Conservation (phyloP, 2,888 invertebrate genomes). For the Polydrusus cervinus region DNA sequence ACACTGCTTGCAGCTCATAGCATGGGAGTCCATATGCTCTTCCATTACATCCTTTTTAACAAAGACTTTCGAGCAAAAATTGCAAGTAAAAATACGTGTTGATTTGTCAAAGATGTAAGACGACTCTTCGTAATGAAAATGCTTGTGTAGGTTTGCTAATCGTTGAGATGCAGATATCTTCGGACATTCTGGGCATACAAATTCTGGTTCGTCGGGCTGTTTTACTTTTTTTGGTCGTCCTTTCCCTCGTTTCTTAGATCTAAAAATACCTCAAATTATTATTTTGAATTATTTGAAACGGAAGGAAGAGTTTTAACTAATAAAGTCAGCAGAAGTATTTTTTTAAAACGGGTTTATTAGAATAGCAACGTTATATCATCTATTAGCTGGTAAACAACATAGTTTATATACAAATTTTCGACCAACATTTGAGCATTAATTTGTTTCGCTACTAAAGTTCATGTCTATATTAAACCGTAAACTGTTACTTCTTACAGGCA, state of each 20-base stretch:
- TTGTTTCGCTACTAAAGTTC: no score
- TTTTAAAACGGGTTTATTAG: neutral
- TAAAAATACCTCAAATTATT: conserved; percentile 20
- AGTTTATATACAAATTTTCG: no score
- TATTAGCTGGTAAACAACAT: no score
- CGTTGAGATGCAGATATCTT: conserved; percentile 36
- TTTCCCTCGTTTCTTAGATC: conserved; percentile 36
- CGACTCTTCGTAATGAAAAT: conserved; percentile 44
- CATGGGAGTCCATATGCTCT: conserved; percentile 37
- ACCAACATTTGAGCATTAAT: no score
- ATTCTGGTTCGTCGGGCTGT: neutral
- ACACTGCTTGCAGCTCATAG: conserved; percentile 71
- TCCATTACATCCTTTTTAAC: conserved; percentile 24
- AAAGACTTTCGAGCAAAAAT: conserved; percentile 34
- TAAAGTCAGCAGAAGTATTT: neutral
- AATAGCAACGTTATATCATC: no score
- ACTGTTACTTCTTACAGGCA: no score
- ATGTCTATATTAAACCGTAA: no score
- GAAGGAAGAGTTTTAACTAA: neutral
- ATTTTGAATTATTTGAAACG: neutral
- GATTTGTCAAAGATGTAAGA: conserved; percentile 23
- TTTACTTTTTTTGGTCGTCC: conserved; percentile 34
- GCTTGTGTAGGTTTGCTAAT: conserved; percentile 46
- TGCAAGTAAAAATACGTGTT: conserved; percentile 35
- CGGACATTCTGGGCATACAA: conserved; percentile 38